Evolutionary conservation across 2,888 invertebrate genomes (phyloP).

Genomic region (Apotomis capreana): DNA sequence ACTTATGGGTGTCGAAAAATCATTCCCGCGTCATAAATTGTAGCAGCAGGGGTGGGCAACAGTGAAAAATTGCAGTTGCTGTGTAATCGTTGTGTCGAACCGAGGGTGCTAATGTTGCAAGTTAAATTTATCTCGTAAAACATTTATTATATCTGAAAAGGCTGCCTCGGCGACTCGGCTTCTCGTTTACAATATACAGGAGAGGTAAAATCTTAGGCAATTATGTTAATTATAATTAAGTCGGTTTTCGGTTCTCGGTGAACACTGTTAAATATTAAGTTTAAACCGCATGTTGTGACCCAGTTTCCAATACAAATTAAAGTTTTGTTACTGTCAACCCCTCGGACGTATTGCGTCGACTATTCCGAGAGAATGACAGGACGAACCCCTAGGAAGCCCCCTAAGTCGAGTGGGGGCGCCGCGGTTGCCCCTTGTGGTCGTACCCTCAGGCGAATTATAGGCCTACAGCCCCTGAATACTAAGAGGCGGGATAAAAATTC

Average conservation of each 20-base stretch:
- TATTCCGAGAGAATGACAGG: constrained; percentile 64
- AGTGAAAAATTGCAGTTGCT: constrained; percentile 77
- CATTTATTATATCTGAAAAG: constrained; percentile 68
- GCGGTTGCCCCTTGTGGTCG: constrained; percentile 65
- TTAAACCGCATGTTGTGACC: constrained; percentile 32
- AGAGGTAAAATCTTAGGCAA: constrained; percentile 30
- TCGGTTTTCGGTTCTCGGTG: constrained; percentile 45
- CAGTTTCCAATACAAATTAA: constrained; percentile 39
- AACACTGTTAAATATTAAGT: constrained; percentile 41
- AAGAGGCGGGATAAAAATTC: constrained; percentile 75
- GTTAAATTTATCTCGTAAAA: constrained; percentile 74
- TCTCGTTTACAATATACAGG: constrained; percentile 52
- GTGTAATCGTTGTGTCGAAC: constrained; percentile 74
- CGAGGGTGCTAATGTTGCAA: constrained; percentile 78
- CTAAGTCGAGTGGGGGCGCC: constrained; percentile 61
- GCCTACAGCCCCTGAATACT: constrained; percentile 74
- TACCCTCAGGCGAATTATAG: constrained; percentile 75
- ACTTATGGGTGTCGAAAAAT: constrained; percentile 79
- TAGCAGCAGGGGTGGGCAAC: constrained; percentile 71
- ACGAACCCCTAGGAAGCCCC: constrained; percentile 56
- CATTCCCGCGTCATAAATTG: constrained; percentile 79
- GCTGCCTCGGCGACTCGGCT: constrained; percentile 57
- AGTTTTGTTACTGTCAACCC: constrained; percentile 43
- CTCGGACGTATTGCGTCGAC: constrained; percentile 51
- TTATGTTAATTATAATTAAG: constrained; percentile 17